Percentiles rank a stretch among this genome's conserved stretches.
These are phyloP conservation scores for Lasiurus borealis DNA, from an alignment of 2,113 vertebrate species.

Conservation along the genomic window DNA sequence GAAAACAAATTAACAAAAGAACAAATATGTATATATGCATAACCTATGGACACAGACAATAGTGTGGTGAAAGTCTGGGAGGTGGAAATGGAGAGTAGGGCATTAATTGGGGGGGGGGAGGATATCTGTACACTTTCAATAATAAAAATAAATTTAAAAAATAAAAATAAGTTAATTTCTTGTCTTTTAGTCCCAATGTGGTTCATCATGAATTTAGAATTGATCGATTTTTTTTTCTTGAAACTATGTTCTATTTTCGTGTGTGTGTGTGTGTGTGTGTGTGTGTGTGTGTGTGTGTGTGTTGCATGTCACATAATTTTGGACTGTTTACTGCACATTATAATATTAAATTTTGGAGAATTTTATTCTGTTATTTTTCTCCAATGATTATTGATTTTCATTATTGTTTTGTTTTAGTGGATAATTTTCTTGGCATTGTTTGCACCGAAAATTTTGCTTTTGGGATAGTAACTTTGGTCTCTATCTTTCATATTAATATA, in stretches of 20 bases:
- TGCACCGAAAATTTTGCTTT: constrained; percentile 6
- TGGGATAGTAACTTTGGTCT: background rate
- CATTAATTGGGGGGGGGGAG: too few relatives aligned
- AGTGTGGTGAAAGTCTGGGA: too few relatives aligned
- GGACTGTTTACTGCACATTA: background rate
- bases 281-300: background rate
- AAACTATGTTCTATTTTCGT: constrained; percentile 10
- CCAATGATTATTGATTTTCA: background rate
- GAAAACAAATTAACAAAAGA: too few relatives aligned
- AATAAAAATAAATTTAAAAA: background rate
- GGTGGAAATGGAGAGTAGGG: too few relatives aligned
- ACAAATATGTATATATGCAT: too few relatives aligned
- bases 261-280: background rate
- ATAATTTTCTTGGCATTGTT: background rate
- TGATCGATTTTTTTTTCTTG: constrained; percentile 41
- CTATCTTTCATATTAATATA: constrained; percentile 5
- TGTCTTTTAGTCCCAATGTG: background rate
- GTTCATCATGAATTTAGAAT: constrained; percentile 1
- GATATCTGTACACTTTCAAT: too few relatives aligned
- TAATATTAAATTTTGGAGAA: background rate
- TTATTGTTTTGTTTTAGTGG: background rate
- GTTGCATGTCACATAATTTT: background rate
- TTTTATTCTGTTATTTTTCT: constrained; percentile 40
- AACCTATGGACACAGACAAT: too few relatives aligned
- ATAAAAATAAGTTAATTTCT: background rate